Conservation (phyloP, 2,888 invertebrate species). For the Serripes groenlandicus region DNA sequence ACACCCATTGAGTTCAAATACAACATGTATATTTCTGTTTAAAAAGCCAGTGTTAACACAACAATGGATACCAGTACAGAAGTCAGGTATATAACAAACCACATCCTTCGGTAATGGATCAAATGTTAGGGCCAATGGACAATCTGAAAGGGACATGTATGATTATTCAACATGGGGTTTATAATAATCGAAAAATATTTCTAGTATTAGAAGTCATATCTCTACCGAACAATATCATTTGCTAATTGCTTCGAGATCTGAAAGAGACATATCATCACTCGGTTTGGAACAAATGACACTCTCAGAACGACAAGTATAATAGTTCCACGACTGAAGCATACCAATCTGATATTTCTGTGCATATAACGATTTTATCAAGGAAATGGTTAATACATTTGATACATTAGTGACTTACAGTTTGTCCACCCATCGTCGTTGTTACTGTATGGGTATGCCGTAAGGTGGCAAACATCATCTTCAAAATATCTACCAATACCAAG, state of each 20-base stretch:
- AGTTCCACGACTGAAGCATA: no score
- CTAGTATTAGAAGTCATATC: no score
- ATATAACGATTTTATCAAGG: no score
- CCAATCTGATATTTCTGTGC: no score
- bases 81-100: conserved; percentile 32
- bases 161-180: no score
- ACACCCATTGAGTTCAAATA: conserved; percentile 33
- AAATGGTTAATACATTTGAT: no score
- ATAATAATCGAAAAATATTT: no score
- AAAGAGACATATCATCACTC: no score
- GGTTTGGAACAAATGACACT: no score
- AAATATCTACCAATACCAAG: conserved; percentile 29
- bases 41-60: conserved; percentile 29
- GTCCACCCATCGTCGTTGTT: conserved; percentile 62
- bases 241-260: no score
- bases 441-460: conserved; percentile 36
- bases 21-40: conserved; percentile 16
- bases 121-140: conserved; percentile 6
- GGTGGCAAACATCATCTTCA: conserved; percentile 11
- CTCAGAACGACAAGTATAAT: no score
- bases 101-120: conserved; percentile 12
- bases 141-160: conserved; percentile 15
- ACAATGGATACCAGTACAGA: conserved; percentile 36
- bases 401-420: conserved; percentile 62
- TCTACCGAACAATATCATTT: no score